Evolutionary conservation across 2,113 vertebrate species (phyloP), one percentile per base, ranked within the genome.

Genomic region (Pseudolaguvia tuberculata): DNA sequence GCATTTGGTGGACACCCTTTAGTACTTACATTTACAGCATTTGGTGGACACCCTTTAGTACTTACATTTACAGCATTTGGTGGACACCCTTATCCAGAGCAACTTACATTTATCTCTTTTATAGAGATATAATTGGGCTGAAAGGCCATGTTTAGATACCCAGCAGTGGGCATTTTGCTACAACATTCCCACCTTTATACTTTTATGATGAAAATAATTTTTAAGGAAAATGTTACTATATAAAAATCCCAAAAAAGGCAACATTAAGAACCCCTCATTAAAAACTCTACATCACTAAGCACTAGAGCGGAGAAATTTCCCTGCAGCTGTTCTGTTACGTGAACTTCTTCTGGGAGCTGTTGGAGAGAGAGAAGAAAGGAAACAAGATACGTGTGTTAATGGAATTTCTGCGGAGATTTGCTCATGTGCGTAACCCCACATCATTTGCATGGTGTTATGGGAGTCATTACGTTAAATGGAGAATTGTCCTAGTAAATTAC

Each of bases 401-500:
- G 15, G 48, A 77, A 78, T 80, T 68, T 59, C 72, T 67, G 63
- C 29, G 48, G 62, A 63, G 55, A 67, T 74, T 27, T 39, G 66
- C 59, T 73, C 14, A 51, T 65, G 42, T 65, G 47, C 31, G 77
- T 78, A 61, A 78, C 25, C 50, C 39, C 47, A 21, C 52, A 61
- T 67, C 59, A 78, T 70, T 76, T 76, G 29, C 69, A 76, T 73
- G 47, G 59, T 69, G 69, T 75, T 79, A 48, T 72, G 55, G 72
- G 73, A 80, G 51, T 78, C 66, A 68, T 77, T 75, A 77, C 52
- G 55, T 25, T 69, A 75, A 72, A 78, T 15, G 57, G 62, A 67
- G 48, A 55, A 67, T 76, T 76, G 72, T 75, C 72, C 59, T 62
- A 66, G 48, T 71, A 73, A 77, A 81, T 81, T 66, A 81, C 53